Base-by-base conservation (phyloP, 1,140 invertebrate genomes). In the Pogonomyrmex californicus region DNA sequence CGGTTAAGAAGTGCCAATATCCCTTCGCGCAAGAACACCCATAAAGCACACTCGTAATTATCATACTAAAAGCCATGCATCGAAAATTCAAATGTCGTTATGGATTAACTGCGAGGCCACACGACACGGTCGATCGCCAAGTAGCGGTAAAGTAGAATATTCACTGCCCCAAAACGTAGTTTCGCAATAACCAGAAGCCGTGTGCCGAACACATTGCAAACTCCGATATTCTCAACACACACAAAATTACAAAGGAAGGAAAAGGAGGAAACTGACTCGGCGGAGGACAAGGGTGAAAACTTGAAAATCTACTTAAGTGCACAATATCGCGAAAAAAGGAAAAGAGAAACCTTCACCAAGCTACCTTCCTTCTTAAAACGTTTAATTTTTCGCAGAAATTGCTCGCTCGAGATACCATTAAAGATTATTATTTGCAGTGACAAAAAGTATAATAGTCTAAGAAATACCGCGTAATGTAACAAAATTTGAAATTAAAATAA, bases 11-110 rank as follows among this genome's bases (percentile, higher is more conserved):
- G 9, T 14, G 47, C 41, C 56, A 47, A n/a, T 60, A 70, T 41
- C 58, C 76, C 33, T 23, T 12, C 1, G 30, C 17, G 30, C 60
- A 75, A 85, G 49, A 75, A 89, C 36, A 54, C 4, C 49, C 38
- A 63, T 78, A 76, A 77, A 77, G 44, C 23, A 58, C 58, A 85
- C 63, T 49, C 51, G 9, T 66, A 47, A 60, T 89, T 78, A 86
- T 82, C 49, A 78, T 87, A 78, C 23, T 36, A 47, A 85, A 78
- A 62, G 54, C 54, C 38, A 63, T 75, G 56, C 54, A 83, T 83
- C 54, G 49, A 54, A 70, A 33, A 85, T 85, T 85, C 60, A 63
- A 78, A 65, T 73, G 58, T 4, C 63, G 12, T 73, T 44, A 47
- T 17, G 5, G 9, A 66, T 78, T 54, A 58, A 88, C 66, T 14